Evolutionary conservation across 1,140 invertebrate species (phyloP).

Genomic region (Pogonomyrmex barbatus): DNA sequence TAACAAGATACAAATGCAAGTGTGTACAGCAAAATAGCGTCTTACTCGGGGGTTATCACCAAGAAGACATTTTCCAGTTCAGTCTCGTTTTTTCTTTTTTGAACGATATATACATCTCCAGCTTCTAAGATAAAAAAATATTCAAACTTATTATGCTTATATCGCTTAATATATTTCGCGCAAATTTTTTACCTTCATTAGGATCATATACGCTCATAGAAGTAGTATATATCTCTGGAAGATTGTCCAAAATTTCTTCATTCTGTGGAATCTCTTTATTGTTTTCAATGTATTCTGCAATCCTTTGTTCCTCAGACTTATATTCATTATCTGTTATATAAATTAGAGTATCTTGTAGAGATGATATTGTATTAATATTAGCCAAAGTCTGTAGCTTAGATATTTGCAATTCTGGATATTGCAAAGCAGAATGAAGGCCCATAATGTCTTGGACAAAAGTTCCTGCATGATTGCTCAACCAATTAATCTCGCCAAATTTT

Average conservation of each 20-base stretch:
- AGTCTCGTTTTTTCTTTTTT: constrained; percentile 77
- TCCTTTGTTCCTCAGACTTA: not conserved
- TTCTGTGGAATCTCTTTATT: constrained; percentile 36
- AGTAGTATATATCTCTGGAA: not conserved
- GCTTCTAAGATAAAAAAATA: constrained; percentile 72
- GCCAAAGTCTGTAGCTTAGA: constrained; percentile 11
- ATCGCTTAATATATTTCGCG: constrained; percentile 1
- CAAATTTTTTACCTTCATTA: constrained; percentile 76
- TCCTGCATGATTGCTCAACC: constrained; percentile 87
- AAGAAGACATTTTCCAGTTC: constrained; percentile 83
- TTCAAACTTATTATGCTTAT: not conserved
- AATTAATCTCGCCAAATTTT: constrained; percentile 87
- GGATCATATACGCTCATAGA: constrained; percentile 75
- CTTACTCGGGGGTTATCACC: constrained; percentile 81
- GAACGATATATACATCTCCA: constrained; percentile 81
- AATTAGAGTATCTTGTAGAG: constrained; percentile 4
- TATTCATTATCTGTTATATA: constrained; percentile 9
- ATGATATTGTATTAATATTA: not conserved
- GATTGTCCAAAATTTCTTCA: constrained; percentile 46
- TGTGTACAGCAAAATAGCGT: constrained; percentile 16
- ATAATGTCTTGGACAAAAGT: constrained; percentile 87
- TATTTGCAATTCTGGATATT: constrained; percentile 38
- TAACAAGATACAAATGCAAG: not conserved
- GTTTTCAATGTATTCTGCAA: not conserved
- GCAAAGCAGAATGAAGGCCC: constrained; percentile 81